These are phyloP conservation scores for Mormyrus iriodes DNA, from an alignment of 2,113 vertebrate species.

Conservation along the genomic window DNA sequence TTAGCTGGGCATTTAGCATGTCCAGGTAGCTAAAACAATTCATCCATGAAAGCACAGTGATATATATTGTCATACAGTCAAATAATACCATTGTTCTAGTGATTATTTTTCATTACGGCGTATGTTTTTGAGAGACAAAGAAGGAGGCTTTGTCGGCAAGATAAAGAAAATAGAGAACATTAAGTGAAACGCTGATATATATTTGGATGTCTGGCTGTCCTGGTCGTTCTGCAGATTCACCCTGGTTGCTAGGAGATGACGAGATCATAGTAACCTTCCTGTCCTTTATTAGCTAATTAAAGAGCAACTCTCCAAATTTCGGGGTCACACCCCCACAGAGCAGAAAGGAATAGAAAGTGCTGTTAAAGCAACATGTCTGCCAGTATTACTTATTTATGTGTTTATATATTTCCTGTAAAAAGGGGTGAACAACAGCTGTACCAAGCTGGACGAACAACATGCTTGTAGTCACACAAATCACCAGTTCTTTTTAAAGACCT, in stretches of 20 bases:
- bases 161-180: background rate
- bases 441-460: background rate
- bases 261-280: background rate
- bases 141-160: background rate
- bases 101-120: background rate
- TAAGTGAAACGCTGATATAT: background rate
- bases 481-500: background rate
- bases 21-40: background rate
- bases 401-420: background rate
- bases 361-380: background rate
- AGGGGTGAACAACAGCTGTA: background rate
- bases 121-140: background rate
- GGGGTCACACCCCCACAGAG: background rate
- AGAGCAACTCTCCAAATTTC: background rate
- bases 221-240: background rate
- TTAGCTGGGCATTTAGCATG: background rate
- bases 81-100: background rate
- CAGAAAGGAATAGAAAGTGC: background rate
- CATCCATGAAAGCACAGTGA: background rate
- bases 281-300: conserved; percentile 1
- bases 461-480: background rate
- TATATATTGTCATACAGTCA: background rate
- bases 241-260: conserved; percentile 4
- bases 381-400: background rate
- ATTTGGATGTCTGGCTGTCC: background rate